Conservation (phyloP, 2,888 invertebrate species). For the Odontomyia ornata region DNA sequence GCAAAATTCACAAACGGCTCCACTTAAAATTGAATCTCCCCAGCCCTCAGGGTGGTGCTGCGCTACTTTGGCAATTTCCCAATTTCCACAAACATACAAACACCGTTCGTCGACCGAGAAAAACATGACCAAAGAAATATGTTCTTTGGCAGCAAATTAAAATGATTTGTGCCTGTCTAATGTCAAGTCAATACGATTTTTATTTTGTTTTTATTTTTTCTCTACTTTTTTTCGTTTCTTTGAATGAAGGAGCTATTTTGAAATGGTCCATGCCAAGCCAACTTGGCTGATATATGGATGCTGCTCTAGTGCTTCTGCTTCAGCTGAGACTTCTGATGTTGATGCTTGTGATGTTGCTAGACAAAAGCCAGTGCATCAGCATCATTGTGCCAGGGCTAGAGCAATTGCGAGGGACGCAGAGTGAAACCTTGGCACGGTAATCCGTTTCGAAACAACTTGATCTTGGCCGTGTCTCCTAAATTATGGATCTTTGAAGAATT, state of each 20-base stretch:
- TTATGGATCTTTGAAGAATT: slow-evolving; percentile 30
- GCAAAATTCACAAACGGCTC: too few relatives aligned
- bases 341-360: neutral
- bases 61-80: too few relatives aligned
- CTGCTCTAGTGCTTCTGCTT: neutral
- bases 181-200: slow-evolving; percentile 30
- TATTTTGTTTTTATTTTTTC: too few relatives aligned
- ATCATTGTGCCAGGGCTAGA: neutral
- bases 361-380: slow-evolving; percentile 28
- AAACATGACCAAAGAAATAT: neutral
- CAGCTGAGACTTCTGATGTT: neutral
- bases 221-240: too few relatives aligned
- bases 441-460: slow-evolving; percentile 40
- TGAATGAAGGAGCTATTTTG: slow-evolving; percentile 1
- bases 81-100: too few relatives aligned
- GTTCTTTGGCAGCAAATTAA: slow-evolving; percentile 21
- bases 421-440: slow-evolving; percentile 36
- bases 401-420: neutral
- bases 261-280: neutral
- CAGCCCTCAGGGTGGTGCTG: too few relatives aligned
- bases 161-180: slow-evolving; percentile 35
- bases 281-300: neutral
- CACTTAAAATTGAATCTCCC: too few relatives aligned
- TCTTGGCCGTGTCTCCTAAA: slow-evolving; percentile 41
- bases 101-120: neutral